Evolutionary conservation across 2,888 invertebrate genomes (phyloP).

Genomic region (Sminthurides aquaticus): DNA sequence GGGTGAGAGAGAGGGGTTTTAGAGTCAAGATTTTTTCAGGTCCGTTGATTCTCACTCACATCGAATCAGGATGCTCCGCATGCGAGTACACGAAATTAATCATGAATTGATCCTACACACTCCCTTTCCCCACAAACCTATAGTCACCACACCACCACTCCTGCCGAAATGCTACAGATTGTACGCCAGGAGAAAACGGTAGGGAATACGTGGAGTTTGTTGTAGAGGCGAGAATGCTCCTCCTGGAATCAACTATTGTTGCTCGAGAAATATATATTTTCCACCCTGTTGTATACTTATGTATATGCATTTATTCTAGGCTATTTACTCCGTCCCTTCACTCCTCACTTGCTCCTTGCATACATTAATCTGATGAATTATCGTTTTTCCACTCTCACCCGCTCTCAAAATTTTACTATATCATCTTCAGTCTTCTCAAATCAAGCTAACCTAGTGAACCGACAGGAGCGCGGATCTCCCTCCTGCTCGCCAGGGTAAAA

Average conservation of each 20-base stretch:
- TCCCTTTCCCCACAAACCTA: neutral
- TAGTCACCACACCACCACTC: neutral
- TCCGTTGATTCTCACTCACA: conserved; percentile 41
- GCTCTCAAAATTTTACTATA: conserved; percentile 3
- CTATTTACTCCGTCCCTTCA: neutral
- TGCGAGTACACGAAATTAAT: conserved; percentile 33
- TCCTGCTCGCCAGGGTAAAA: neutral
- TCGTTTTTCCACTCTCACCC: conserved; percentile 17
- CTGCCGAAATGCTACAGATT: neutral
- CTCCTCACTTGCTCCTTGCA: conserved; percentile 12
- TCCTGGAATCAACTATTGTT: no score
- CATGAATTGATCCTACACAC: conserved; percentile 31
- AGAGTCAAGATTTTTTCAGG: conserved; percentile 40
- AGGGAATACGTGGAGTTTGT: no score
- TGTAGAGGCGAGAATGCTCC: no score
- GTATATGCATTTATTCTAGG: neutral
- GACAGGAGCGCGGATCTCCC: neutral
- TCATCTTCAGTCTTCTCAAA: neutral
- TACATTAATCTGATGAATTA: conserved; percentile 26
- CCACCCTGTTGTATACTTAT: no score
- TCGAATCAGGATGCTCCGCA: conserved; percentile 21
- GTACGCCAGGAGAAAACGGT: no score
- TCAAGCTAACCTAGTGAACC: neutral
- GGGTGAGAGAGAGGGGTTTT: conserved; percentile 1
- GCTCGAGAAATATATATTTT: no score